phyloP scores from a whole-genome alignment of 2,797 vertebrate genomes.

The Eidolon dupreanum region DNA sequence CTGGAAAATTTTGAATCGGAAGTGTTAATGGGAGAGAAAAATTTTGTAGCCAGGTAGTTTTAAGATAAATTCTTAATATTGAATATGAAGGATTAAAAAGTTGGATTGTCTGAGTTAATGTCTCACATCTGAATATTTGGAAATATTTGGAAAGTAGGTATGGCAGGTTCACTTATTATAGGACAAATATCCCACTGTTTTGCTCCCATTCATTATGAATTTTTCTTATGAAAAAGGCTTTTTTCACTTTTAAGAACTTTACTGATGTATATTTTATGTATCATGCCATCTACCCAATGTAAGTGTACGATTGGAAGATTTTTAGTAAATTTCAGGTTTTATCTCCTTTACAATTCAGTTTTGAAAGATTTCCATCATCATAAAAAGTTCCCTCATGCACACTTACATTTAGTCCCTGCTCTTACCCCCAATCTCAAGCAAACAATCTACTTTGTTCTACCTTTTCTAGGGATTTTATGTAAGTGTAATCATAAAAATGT shows the following conservation, averaged over 20 bases:
- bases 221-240: neutral
- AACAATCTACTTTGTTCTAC: neutral
- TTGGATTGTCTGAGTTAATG: neutral
- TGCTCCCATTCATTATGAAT: neutral
- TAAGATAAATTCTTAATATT: slow-evolving; percentile 48
- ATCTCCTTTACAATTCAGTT: neutral
- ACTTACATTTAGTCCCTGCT: neutral
- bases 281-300: neutral
- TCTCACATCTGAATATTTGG: slow-evolving; percentile 49
- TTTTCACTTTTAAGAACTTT: slow-evolving; percentile 1
- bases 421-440: neutral
- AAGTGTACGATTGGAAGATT: neutral
- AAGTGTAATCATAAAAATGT: neutral
- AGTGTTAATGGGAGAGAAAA: slow-evolving; percentile 9
- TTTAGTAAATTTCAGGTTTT: neutral
- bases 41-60: neutral
- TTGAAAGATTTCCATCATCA: neutral
- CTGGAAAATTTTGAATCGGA: slow-evolving; percentile 51
- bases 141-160: slow-evolving; percentile 11
- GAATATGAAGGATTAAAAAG: neutral
- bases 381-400: neutral
- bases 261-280: neutral
- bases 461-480: neutral
- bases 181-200: neutral
- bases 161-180: neutral